Conservation (phyloP, 2,797 vertebrate species). For the Bucorvus abyssinicus region DNA sequence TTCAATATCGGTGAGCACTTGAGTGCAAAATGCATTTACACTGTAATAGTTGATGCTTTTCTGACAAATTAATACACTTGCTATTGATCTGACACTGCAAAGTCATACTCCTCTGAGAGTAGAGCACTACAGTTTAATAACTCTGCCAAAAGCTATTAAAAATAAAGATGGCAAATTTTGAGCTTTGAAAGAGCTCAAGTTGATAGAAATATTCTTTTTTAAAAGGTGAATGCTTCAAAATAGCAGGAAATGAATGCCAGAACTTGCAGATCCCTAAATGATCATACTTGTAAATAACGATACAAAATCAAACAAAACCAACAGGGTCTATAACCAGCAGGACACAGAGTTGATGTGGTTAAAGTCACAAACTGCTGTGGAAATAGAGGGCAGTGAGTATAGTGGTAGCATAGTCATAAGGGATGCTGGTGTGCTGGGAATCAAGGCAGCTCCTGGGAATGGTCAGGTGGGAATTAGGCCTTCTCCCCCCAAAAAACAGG, state of each 20-base stretch:
- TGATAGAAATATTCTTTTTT: neutral
- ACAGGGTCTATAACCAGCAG: neutral
- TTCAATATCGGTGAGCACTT: neutral
- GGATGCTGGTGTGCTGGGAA: too few species aligned
- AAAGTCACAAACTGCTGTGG: neutral
- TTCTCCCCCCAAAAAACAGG: too few species aligned
- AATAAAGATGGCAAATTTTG: neutral
- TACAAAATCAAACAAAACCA: neutral
- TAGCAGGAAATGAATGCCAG: neutral
- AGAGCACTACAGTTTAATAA: neutral
- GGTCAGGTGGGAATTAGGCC: too few species aligned
- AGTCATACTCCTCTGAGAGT: neutral
- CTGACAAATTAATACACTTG: neutral
- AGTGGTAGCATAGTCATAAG: too few species aligned
- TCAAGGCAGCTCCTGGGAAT: too few species aligned
- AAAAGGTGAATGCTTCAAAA: neutral
- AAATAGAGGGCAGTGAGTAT: too few species aligned
- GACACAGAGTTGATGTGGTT: too few species aligned
- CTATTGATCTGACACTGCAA: neutral
- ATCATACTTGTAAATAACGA: fast-evolving
- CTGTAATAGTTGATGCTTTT: neutral
- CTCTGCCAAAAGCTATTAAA: neutral
- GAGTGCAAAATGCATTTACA: neutral
- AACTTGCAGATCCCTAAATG: neutral
- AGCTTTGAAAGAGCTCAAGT: neutral